phyloP scores from a whole-genome alignment of 2,113 vertebrate genomes.

The Spilogale gracilis region DNA sequence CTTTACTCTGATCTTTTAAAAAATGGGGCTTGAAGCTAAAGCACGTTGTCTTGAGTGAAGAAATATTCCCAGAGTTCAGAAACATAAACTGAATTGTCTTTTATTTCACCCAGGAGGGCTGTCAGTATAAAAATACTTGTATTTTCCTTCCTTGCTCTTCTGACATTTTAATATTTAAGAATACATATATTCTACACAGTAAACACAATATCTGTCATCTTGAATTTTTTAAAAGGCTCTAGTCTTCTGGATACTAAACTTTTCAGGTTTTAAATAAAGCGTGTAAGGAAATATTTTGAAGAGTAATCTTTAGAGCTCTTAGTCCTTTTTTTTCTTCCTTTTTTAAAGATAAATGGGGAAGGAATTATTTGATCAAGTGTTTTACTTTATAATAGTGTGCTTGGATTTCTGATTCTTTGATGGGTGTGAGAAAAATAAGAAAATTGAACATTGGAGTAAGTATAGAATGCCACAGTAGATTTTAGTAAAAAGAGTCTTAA shows the following conservation, averaged over 20 bases:
- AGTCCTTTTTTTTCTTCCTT: not conserved
- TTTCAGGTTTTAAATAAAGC: not conserved
- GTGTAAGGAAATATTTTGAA: not conserved
- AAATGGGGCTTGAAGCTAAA: not conserved
- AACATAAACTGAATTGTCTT: conserved; percentile 5
- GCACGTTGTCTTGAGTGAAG: not conserved
- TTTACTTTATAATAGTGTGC: not conserved
- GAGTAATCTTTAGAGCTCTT: not conserved
- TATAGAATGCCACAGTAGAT: not conserved
- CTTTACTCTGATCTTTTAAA: not conserved
- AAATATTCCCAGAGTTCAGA: conserved; percentile 33
- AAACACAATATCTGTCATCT: not conserved
- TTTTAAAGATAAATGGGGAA: not conserved
- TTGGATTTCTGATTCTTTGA: conserved; percentile 15
- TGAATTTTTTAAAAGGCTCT: conserved; percentile 20
- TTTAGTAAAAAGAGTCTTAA: conserved; percentile 15
- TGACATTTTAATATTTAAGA: not conserved
- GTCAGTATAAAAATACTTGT: not conserved
- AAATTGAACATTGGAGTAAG: not conserved
- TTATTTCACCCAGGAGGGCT: not conserved
- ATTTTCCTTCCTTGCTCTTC: not conserved
- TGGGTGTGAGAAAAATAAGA: not conserved
- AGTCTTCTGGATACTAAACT: not conserved
- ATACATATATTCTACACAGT: not conserved
- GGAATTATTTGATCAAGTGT: conserved; percentile 42